Conservation (phyloP, 2,797 vertebrate genomes). For the Miichthys miiuy region DNA sequence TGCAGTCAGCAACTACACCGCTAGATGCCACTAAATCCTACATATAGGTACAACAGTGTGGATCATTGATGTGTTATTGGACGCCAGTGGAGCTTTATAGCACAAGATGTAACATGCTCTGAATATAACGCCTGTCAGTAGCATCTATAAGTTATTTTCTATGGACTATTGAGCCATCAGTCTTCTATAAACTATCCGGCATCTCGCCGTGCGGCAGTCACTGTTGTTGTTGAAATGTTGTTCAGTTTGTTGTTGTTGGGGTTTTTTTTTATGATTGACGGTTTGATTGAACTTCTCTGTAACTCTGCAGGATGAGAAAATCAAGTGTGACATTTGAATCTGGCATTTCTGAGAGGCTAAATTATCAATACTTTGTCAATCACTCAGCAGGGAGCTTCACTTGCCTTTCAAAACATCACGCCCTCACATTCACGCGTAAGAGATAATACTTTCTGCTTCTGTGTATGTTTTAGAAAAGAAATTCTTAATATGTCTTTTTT, state of each 20-base stretch:
- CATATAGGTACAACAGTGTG: too few relatives aligned
- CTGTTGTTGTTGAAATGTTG: neutral
- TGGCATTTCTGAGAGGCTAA: slow-evolving; percentile 43
- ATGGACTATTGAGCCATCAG: neutral
- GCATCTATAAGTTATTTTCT: neutral
- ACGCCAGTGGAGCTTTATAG: neutral
- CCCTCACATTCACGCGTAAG: slow-evolving; percentile 2
- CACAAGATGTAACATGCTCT: too few relatives aligned
- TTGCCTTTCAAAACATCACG: slow-evolving; percentile 14
- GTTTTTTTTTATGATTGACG: neutral
- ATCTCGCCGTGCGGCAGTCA: neutral
- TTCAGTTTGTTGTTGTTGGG: neutral
- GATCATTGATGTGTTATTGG: neutral
- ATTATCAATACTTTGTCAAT: slow-evolving; percentile 59
- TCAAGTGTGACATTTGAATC: slow-evolving; percentile 70
- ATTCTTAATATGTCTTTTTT: neutral
- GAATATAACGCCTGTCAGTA: too few relatives aligned
- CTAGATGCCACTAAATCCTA: too few relatives aligned
- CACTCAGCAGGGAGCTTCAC: slow-evolving; percentile 33
- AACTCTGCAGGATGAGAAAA: slow-evolving; percentile 39
- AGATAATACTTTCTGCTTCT: neutral
- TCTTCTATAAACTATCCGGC: too few relatives aligned
- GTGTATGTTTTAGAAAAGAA: neutral
- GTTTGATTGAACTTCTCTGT: slow-evolving; percentile 18
- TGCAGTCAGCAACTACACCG: too few relatives aligned